Evolutionary conservation across 2,113 vertebrate species (phyloP).

Genomic region (Mobula birostris): DNA sequence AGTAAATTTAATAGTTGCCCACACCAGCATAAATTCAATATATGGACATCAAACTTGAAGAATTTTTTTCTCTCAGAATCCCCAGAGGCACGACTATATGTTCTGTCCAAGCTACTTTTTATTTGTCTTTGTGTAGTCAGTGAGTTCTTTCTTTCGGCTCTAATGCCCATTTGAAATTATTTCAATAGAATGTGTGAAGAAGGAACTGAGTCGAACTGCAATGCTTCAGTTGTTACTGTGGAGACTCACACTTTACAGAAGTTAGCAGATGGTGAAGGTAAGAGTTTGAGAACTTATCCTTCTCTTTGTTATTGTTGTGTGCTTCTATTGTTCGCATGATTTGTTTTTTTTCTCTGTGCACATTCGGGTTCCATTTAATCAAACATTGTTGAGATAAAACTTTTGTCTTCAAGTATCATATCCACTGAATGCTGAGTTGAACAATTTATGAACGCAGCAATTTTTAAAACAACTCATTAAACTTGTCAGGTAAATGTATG

Average conservation of each 20-base stretch:
- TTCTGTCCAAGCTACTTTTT: neutral
- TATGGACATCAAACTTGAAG: neutral
- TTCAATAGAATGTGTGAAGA: slow-evolving; percentile 70
- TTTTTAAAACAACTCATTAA: neutral
- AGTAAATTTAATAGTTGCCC: neutral
- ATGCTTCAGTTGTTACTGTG: slow-evolving; percentile 69
- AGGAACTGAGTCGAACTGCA: slow-evolving; percentile 57
- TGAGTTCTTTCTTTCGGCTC: neutral
- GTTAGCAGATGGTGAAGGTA: slow-evolving; percentile 68
- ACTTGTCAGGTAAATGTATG: neutral
- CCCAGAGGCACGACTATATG: neutral
- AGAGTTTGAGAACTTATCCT: slow-evolving; percentile 45
- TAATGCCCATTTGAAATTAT: slow-evolving; percentile 15
- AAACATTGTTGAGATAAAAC: neutral
- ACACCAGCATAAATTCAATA: neutral
- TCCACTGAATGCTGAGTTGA: neutral
- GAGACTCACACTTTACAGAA: slow-evolving; percentile 74
- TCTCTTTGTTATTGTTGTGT: neutral
- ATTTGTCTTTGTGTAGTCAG: neutral
- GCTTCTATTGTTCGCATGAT: too few relatives aligned
- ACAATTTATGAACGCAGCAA: neutral
- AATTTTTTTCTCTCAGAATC: neutral
- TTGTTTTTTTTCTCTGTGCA: too few relatives aligned
- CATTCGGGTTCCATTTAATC: neutral
- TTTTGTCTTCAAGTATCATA: neutral